Percentiles rank a stretch among this genome's conserved stretches.
Evolutionary conservation across 2,113 vertebrate species (phyloP).

Genomic region (Fulmarus glacialis): DNA sequence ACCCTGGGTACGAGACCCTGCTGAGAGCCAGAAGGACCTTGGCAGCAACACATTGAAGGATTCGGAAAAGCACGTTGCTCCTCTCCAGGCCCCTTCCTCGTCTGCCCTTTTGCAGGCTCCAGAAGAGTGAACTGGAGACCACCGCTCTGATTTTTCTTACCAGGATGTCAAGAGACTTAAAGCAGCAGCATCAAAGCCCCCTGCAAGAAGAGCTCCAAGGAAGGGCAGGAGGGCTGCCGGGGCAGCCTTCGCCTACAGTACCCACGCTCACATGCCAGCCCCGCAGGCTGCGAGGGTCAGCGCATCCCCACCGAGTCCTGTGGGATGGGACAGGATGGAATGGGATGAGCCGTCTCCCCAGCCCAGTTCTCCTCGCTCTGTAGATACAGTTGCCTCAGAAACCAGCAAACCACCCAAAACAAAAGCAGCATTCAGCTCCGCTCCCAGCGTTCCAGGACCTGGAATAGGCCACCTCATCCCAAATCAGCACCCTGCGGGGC

Average conservation of each 20-base stretch:
- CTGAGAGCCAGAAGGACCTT: neutral
- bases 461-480: neutral
- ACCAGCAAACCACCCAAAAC: conserved; percentile 12
- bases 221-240: neutral
- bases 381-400: conserved; percentile 17
- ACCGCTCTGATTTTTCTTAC: neutral
- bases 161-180: neutral
- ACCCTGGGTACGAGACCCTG: neutral
- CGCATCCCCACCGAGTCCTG: neutral
- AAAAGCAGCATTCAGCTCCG: neutral
- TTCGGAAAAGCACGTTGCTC: neutral
- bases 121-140: neutral
- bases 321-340: neutral
- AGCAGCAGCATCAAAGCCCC: neutral
- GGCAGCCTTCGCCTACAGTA: neutral
- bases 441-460: neutral
- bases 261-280: fast-evolving
- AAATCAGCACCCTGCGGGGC: neutral
- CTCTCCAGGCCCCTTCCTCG: neutral
- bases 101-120: neutral
- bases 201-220: neutral
- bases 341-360: neutral
- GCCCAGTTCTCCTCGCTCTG: neutral
- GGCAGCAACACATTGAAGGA: neutral
- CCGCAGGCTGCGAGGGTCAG: neutral